Conservation (phyloP, 2,797 vertebrate species). For the Gouania willdenowi region DNA sequence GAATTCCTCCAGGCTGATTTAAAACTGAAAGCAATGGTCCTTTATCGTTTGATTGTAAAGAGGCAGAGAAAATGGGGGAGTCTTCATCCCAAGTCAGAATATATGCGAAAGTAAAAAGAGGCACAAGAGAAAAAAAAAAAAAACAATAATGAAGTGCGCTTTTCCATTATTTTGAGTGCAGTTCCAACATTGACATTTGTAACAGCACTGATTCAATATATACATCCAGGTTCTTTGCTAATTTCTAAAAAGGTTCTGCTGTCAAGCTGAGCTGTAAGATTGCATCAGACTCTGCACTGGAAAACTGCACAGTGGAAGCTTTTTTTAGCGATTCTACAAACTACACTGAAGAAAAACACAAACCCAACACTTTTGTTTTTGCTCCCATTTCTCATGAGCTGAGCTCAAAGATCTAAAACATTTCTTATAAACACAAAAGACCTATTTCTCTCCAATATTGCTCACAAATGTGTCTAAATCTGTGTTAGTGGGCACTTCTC, state of each 20-base stretch:
- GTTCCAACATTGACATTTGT: slow-evolving; percentile 4
- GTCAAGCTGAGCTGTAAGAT: slow-evolving; percentile 4
- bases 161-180: slow-evolving; percentile 14
- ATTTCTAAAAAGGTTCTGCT: slow-evolving; percentile 26
- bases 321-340: slow-evolving; percentile 4
- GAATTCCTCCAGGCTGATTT: slow-evolving; percentile 19
- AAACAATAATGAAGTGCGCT: background rate
- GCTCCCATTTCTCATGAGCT: no score
- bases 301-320: no score
- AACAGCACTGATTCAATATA: slow-evolving; percentile 16
- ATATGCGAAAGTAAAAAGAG: background rate
- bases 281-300: slow-evolving; percentile 8
- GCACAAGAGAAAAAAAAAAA: slow-evolving; percentile 1
- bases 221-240: slow-evolving; percentile 14
- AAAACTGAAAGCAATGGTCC: slow-evolving; percentile 32
- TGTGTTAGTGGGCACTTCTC: no score
- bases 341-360: slow-evolving; percentile 1
- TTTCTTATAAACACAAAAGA: no score
- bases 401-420: no score
- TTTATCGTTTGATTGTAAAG: slow-evolving; percentile 10
- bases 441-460: no score
- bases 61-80: slow-evolving; percentile 2
- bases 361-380: no score
- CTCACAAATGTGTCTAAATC: no score
- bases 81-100: background rate